phyloP scores from a whole-genome alignment of 2,113 vertebrate genomes.

The Leiothrix lutea region DNA sequence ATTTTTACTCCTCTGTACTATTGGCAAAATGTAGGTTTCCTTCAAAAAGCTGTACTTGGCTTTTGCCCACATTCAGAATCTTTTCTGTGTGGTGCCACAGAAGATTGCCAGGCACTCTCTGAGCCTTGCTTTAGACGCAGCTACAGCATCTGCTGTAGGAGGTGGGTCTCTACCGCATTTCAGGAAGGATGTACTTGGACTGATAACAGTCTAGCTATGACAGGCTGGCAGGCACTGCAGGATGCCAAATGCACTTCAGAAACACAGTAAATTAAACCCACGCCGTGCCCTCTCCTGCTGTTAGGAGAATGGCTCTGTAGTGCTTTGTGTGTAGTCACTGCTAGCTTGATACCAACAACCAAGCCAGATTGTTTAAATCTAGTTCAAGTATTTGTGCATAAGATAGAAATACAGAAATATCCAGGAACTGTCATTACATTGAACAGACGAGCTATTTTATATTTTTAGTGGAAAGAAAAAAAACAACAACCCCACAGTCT shows the following conservation, averaged over 20 bases:
- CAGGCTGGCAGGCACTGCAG: background rate
- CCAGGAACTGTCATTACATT: slow-evolving; percentile 24
- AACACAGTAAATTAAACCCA: background rate
- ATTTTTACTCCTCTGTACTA: background rate
- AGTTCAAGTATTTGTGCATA: slow-evolving; percentile 1
- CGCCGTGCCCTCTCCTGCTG: background rate
- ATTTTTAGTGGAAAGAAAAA: slow-evolving; percentile 30
- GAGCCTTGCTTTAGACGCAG: background rate
- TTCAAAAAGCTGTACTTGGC: background rate
- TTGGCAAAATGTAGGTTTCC: background rate
- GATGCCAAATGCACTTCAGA: background rate
- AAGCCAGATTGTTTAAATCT: slow-evolving; percentile 24
- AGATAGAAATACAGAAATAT: background rate
- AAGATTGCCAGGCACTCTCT: background rate
- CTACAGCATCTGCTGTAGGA: background rate
- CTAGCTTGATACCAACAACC: background rate
- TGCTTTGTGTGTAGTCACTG: background rate
- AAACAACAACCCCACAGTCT: background rate
- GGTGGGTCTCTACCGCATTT: background rate
- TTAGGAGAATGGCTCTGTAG: background rate
- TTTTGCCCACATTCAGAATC: background rate
- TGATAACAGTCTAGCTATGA: background rate
- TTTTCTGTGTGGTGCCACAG: background rate
- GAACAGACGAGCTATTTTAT: slow-evolving; percentile 26
- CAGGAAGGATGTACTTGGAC: background rate